phyloP scores from a whole-genome alignment of 2,797 vertebrate species.

The Enteromius treurensis region DNA sequence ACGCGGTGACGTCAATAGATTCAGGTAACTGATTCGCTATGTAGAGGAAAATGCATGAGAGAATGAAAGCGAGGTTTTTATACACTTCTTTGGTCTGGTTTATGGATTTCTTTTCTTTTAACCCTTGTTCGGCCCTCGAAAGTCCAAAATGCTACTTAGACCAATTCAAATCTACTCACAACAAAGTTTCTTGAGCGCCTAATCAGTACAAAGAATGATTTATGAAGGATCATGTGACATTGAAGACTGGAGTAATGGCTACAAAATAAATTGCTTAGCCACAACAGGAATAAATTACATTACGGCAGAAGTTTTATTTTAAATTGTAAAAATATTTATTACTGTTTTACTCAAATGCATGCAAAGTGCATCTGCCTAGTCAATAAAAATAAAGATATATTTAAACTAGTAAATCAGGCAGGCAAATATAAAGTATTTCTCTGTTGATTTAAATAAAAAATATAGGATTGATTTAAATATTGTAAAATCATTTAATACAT shows the following conservation, averaged over 20 bases:
- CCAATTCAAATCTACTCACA: conserved; percentile 4
- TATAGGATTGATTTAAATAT: neutral
- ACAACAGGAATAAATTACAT: neutral
- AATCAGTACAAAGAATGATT: neutral
- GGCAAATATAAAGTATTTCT: neutral
- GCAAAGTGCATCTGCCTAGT: neutral
- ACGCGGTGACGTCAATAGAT: conserved; percentile 39
- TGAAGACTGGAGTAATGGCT: neutral
- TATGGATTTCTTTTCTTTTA: conserved; percentile 44
- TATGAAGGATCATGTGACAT: neutral
- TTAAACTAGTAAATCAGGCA: neutral
- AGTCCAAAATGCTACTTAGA: conserved; percentile 25
- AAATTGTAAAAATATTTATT: neutral
- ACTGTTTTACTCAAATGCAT: neutral
- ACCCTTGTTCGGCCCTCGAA: neutral
- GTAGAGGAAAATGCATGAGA: conserved; percentile 33
- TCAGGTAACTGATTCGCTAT: conserved; percentile 34
- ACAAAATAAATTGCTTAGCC: no score
- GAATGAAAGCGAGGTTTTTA: conserved; percentile 19
- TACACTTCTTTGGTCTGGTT: conserved; percentile 19
- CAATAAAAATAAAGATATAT: neutral
- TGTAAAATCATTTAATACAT: neutral
- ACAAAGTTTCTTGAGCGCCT: neutral
- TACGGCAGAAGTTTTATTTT: neutral
- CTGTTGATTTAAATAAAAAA: neutral